Evolutionary conservation across 2,797 vertebrate genomes (phyloP).

Genomic region (Gadopsis marmoratus): DNA sequence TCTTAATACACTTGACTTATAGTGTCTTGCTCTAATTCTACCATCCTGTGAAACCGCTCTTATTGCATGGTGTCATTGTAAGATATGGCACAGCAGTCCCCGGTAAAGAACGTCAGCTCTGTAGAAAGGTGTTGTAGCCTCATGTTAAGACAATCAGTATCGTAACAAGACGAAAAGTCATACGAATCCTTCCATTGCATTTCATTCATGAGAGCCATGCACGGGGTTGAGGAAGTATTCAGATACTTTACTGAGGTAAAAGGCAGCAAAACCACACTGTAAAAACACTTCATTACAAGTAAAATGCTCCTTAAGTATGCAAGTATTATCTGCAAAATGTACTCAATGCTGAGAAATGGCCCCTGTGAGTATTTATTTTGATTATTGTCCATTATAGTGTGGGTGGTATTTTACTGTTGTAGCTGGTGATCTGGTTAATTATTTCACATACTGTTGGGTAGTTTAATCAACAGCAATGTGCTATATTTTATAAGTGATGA

Average conservation of each 20-base stretch:
- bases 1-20: not conserved
- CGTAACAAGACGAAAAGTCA: not conserved
- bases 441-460: not conserved
- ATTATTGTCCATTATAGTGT: not conserved
- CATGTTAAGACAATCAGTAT: not conserved
- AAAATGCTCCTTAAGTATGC: not conserved
- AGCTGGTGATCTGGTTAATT: not conserved
- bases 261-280: not conserved
- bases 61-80: not conserved
- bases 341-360: not conserved
- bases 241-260: not conserved
- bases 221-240: not conserved
- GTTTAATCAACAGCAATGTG: not conserved
- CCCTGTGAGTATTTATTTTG: not conserved
- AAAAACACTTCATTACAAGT: not conserved
- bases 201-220: not conserved
- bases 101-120: not conserved
- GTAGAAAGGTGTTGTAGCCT: not conserved
- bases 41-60: not conserved
- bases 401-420: not conserved
- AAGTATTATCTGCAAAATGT: not conserved
- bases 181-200: not conserved
- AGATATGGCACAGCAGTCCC: slow-evolving; percentile 1
- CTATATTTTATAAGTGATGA: not conserved
- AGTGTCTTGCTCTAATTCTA: not conserved